phyloP scores from a whole-genome alignment of 2,113 vertebrate species.

The rabbit (Oryctolagus cuniculus) region DNA sequence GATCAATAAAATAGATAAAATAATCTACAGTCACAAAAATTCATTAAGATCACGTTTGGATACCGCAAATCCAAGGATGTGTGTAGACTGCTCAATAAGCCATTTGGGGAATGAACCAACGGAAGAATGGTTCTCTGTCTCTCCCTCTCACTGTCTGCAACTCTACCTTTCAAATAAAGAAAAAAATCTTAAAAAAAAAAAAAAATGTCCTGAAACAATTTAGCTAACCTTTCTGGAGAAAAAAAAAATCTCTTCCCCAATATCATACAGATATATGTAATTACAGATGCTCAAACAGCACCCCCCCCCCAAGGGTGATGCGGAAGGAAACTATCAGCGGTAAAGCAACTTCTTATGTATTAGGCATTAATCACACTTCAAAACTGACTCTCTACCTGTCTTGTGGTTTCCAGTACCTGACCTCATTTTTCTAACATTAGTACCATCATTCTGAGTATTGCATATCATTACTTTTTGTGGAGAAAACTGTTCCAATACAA shows the following conservation, averaged over 20 bases:
- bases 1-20: background rate
- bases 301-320: too few species aligned
- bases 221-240: background rate
- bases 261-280: background rate
- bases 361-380: background rate
- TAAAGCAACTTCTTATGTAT: background rate
- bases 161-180: too few species aligned
- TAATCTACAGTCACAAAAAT: background rate
- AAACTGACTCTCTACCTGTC: background rate
- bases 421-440: background rate
- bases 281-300: background rate
- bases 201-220: too few species aligned
- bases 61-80: background rate
- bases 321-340: background rate
- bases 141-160: too few species aligned
- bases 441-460: background rate
- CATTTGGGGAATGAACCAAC: too few species aligned
- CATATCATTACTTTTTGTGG: background rate
- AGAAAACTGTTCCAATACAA: background rate
- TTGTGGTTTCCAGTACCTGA: background rate
- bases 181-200: too few species aligned
- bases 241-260: background rate
- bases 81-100: background rate
- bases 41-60: background rate
- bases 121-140: too few species aligned